Percentiles rank a stretch among this genome's conserved stretches.
phyloP scores from a whole-genome alignment of 2,113 vertebrate genomes.

The Dromiciops gliroides region DNA sequence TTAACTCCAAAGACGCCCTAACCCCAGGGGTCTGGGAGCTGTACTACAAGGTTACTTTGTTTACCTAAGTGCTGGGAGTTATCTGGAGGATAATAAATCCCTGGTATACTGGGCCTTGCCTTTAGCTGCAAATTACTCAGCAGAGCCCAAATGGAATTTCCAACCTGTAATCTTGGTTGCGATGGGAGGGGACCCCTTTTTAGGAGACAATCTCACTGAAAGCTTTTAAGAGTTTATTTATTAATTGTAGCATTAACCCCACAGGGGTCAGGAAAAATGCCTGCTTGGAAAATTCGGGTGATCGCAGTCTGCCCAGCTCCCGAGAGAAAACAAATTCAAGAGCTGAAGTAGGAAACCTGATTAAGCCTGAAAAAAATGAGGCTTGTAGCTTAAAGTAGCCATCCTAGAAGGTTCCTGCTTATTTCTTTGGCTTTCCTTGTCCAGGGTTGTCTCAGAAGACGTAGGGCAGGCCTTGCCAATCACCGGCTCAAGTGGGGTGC shows the following conservation, averaged over 20 bases:
- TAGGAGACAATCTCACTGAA: slow-evolving; percentile 1
- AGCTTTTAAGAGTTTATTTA: neutral
- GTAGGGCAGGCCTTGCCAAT: neutral
- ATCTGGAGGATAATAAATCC: slow-evolving; percentile 37
- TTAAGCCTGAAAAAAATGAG: neutral
- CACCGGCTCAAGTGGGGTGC: neutral
- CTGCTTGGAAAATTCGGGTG: neutral
- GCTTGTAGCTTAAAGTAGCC: neutral
- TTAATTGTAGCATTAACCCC: slow-evolving; percentile 13
- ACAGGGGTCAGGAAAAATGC: neutral
- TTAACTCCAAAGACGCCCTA: slow-evolving; percentile 8
- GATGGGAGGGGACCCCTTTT: neutral
- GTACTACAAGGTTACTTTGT: slow-evolving; percentile 30
- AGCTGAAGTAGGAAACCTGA: neutral
- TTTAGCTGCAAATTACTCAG: neutral
- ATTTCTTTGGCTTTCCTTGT: neutral
- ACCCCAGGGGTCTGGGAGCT: neutral
- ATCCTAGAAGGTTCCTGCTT: neutral
- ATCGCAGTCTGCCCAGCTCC: neutral
- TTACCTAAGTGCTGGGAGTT: slow-evolving; percentile 11
- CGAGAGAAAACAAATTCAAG: neutral
- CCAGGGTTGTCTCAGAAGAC: neutral
- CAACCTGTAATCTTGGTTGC: neutral
- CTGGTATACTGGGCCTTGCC: neutral
- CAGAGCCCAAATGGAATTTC: neutral